Evolutionary conservation across 2,113 vertebrate species (phyloP).

Genomic region (Corythornis madagascariensis): DNA sequence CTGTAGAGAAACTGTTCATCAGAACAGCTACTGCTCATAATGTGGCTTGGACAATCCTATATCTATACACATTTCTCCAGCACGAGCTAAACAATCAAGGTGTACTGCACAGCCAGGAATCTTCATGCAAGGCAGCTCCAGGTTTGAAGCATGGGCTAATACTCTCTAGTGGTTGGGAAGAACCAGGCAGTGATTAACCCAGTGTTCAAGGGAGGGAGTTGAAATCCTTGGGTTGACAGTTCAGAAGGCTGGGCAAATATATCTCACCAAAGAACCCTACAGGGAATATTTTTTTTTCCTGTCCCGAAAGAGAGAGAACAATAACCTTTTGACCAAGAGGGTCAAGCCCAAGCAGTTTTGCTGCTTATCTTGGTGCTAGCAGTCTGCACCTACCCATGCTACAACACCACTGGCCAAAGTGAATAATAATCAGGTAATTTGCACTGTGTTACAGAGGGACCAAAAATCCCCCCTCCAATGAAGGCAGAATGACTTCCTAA

Average conservation of each 20-base stretch:
- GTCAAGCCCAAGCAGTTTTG: neutral
- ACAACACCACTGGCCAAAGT: neutral
- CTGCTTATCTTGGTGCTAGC: too few relatives aligned
- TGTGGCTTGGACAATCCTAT: neutral
- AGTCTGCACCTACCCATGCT: neutral
- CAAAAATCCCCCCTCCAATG: neutral
- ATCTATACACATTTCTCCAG: neutral
- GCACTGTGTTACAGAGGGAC: neutral
- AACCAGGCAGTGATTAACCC: neutral
- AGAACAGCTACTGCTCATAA: neutral
- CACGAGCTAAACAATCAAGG: fast-evolving
- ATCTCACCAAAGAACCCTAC: neutral
- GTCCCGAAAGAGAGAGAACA: neutral
- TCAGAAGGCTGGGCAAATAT: neutral
- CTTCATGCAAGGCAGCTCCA: neutral
- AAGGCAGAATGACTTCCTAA: neutral
- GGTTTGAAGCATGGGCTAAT: neutral
- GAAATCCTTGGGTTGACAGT: neutral
- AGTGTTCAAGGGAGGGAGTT: neutral
- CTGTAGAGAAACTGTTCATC: neutral
- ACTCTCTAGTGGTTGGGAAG: neutral
- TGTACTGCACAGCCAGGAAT: neutral
- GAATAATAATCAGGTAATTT: neutral
- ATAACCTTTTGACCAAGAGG: neutral
- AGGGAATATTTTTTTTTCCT: neutral